Conservation (phyloP, 1,140 invertebrate species). For the Uloborus diversus region DNA sequence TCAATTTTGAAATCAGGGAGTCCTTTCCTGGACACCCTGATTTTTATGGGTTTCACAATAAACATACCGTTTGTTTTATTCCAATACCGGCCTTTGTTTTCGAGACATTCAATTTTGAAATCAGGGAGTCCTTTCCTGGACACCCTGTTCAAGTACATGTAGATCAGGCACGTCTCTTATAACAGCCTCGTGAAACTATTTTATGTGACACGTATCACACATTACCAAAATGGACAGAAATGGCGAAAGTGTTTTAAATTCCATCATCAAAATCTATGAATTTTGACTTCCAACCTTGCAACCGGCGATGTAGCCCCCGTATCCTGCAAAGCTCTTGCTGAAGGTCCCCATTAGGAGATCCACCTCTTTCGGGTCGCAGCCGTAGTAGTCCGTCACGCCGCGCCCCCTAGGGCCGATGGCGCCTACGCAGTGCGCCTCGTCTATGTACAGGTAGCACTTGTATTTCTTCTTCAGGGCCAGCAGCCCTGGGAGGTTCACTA, state of each 20-base stretch:
- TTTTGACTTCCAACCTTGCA: too few relatives aligned
- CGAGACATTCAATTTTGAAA: too few relatives aligned
- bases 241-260: not conserved
- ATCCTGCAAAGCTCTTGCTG: conserved; percentile 93
- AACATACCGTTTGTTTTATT: too few relatives aligned
- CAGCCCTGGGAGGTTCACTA: conserved; percentile 86
- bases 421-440: conserved; percentile 96
- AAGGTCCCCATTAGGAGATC: conserved; percentile 98
- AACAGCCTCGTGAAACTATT: too few relatives aligned
- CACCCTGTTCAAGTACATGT: too few relatives aligned
- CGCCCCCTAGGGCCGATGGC: conserved; percentile 87
- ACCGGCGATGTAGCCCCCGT: conserved; percentile 96
- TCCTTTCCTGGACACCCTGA: too few relatives aligned
- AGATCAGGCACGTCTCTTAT: too few relatives aligned
- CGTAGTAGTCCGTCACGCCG: conserved; percentile 88
- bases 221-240: not conserved
- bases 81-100: too few relatives aligned
- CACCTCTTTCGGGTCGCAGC: conserved; percentile 82
- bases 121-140: too few relatives aligned
- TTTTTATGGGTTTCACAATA: too few relatives aligned
- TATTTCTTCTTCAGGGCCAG: conserved; percentile 94
- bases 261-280: not conserved
- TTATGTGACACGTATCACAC: too few relatives aligned
- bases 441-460: conserved; percentile 91
- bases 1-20: too few relatives aligned